Conservation (phyloP, 2,797 vertebrate genomes). For the Glossophaga mutica region DNA sequence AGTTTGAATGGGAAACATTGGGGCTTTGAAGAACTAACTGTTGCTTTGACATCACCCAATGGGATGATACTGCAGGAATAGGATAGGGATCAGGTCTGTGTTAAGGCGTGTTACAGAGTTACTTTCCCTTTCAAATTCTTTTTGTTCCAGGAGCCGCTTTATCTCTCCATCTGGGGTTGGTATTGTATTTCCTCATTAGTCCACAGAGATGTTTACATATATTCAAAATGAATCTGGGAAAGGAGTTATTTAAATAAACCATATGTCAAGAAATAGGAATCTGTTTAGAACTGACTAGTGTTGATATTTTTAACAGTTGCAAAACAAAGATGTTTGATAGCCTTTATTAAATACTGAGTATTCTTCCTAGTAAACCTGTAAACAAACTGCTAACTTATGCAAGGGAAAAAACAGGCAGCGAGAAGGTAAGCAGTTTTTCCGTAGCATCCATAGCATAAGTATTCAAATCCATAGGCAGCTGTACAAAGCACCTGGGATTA, state of each 20-base stretch:
- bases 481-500: background rate
- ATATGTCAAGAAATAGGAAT: background rate
- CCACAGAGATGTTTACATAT: background rate
- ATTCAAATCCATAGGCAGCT: background rate
- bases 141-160: background rate
- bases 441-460: background rate
- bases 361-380: background rate
- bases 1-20: background rate
- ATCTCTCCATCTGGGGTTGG: background rate
- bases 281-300: background rate
- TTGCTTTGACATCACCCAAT: background rate
- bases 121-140: slow-evolving; percentile 19
- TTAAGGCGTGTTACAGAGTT: background rate
- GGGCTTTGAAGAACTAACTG: background rate
- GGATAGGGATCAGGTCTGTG: background rate
- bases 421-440: background rate
- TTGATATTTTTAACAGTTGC: background rate
- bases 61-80: background rate
- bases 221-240: background rate
- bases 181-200: background rate
- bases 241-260: background rate
- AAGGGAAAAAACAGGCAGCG: background rate
- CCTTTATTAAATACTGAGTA: background rate
- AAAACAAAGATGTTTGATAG: background rate
- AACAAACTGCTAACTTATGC: slow-evolving; percentile 1